phyloP scores from a whole-genome alignment of 2,888 invertebrate genomes.

The Hybos culiciformis region DNA sequence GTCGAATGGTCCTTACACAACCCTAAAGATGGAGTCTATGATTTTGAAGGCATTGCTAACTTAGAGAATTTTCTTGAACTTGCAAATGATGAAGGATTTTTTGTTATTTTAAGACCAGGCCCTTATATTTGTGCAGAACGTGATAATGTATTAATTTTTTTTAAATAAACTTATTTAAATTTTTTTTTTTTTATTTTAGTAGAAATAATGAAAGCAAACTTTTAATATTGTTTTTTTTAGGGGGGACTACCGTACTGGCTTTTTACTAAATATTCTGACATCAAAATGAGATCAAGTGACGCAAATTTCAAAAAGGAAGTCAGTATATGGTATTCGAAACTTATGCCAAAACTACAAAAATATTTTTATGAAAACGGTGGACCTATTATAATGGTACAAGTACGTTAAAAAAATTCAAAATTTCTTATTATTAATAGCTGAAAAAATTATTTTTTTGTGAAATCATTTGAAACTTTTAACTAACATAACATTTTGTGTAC shows the following conservation, averaged over 20 bases:
- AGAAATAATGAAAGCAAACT: neutral
- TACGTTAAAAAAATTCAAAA: neutral
- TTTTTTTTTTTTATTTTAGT: conserved; percentile 1
- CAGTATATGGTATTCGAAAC: conserved; percentile 37
- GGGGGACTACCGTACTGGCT: conserved; percentile 71
- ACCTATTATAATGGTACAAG: conserved; percentile 75
- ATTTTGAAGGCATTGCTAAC: conserved; percentile 51
- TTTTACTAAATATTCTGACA: conserved; percentile 41
- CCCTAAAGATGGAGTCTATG: conserved; percentile 52
- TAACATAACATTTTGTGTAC: too few species aligned
- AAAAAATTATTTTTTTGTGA: neutral
- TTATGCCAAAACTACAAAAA: conserved; percentile 39
- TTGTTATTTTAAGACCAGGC: conserved; percentile 73
- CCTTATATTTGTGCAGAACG: conserved; percentile 89
- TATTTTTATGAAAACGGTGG: conserved; percentile 56
- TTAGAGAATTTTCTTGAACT: conserved; percentile 52
- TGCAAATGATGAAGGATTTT: conserved; percentile 63
- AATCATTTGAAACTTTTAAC: neutral
- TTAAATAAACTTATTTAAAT: neutral
- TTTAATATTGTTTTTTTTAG: conserved; percentile 30
- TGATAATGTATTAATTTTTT: conserved; percentile 42
- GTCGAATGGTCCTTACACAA: conserved; percentile 85
- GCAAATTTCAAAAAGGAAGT: conserved; percentile 40
- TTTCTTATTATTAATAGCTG: too few species aligned
- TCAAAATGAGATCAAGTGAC: conserved; percentile 50